These are phyloP conservation scores for Amphipyra tragopoginis DNA, from an alignment of 2,888 invertebrate genomes.

Conservation along the genomic window DNA sequence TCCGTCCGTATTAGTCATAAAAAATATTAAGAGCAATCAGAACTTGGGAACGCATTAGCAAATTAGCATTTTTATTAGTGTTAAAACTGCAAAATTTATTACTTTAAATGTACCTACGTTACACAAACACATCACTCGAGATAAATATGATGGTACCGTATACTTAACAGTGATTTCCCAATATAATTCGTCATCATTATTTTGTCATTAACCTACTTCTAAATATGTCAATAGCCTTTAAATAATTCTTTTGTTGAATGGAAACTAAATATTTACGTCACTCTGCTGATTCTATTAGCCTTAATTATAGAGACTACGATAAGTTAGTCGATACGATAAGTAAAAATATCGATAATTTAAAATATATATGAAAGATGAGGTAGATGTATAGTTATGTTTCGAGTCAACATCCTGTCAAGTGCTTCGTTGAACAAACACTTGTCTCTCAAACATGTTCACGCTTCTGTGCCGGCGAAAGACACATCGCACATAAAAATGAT, in stretches of 20 bases:
- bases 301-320: constrained; percentile 61
- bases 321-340: too few species aligned
- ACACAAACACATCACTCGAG: not conserved
- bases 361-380: constrained; percentile 2
- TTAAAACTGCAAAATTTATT: constrained; percentile 7
- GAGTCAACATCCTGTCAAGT: constrained; percentile 68
- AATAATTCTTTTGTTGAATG: constrained; percentile 55
- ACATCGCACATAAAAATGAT: constrained; percentile 46
- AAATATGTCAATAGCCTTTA: constrained; percentile 54
- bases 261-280: constrained; percentile 38
- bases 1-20: constrained; percentile 53
- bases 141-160: not conserved
- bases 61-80: constrained; percentile 12
- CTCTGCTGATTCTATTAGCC: constrained; percentile 64
- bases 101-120: not conserved
- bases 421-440: constrained; percentile 61
- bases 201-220: constrained; percentile 72
- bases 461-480: constrained; percentile 49
- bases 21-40: constrained; percentile 47
- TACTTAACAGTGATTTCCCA: constrained; percentile 14
- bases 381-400: constrained; percentile 30
- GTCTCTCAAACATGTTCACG: constrained; percentile 57
- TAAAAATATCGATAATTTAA: too few species aligned
- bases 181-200: constrained; percentile 48
- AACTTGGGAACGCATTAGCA: constrained; percentile 9